Percentiles rank a stretch among this genome's conserved stretches.
These are phyloP conservation scores for Zoanthus sociatus DNA, from an alignment of 92 coral and sea anemone genomes.

Conservation along the genomic window DNA sequence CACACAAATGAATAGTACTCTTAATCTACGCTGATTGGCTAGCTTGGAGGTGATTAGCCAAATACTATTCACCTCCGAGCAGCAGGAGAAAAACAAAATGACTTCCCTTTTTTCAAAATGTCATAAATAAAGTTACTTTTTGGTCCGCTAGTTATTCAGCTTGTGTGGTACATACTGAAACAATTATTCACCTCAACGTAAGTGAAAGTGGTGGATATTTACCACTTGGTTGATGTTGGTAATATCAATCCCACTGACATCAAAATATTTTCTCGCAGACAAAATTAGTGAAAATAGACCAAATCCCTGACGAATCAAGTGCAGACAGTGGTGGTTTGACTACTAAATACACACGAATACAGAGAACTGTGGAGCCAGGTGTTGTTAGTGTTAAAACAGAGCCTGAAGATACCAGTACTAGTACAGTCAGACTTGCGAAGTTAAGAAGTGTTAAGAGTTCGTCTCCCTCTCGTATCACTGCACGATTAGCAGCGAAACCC, in stretches of 20 bases:
- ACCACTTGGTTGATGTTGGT: too few species aligned
- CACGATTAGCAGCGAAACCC: constrained; percentile 40
- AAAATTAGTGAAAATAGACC: constrained; percentile 40
- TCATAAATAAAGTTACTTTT: too few species aligned
- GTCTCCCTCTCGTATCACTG: constrained; percentile 12
- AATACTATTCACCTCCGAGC: too few species aligned
- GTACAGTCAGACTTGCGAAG: constrained; percentile 4
- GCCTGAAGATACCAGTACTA: constrained; percentile 1
- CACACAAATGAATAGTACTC: too few species aligned
- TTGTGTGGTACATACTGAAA: too few species aligned
- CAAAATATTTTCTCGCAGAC: constrained; percentile 1
- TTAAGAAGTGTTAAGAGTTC: not conserved
- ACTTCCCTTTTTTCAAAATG: too few species aligned
- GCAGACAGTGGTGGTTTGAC: constrained; percentile 11
- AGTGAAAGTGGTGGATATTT: too few species aligned
- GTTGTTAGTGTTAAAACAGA: not conserved
- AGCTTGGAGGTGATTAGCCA: too few species aligned
- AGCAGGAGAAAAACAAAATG: too few species aligned
- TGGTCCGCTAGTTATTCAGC: too few species aligned
- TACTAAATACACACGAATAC: constrained; percentile 29
- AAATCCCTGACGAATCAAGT: constrained; percentile 5
- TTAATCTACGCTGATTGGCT: too few species aligned
- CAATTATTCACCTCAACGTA: too few species aligned
- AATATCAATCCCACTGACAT: not conserved
- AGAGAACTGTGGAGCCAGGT: constrained; percentile 30